Evolutionary conservation across 1,140 invertebrate species (phyloP), one percentile per base, ranked within the genome.

Genomic region (Pemphigus obesinymphae): DNA sequence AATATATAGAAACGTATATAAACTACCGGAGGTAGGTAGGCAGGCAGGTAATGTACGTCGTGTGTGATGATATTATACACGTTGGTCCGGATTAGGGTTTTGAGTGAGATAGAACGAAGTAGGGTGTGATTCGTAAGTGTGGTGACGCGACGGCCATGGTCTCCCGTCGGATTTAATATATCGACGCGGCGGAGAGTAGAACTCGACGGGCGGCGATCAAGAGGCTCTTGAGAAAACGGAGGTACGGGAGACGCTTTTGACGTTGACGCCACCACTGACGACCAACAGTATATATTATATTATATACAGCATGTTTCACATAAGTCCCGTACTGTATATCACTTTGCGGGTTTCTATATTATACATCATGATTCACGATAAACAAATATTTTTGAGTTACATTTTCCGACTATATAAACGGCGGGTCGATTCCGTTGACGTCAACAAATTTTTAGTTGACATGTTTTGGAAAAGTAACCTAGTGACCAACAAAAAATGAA

Each of bases 131-230:
- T 45, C 7, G 43, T 73, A 73, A 48, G 45, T 73, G 29, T 29
- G 40, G 68, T 15, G 40, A 15, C 66, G 66, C 40, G 66, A 29
- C 43, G 70, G 15, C 23, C n/a, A n/a, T n/a, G 37, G 70, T 2
- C n/a, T 70, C 66, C 40, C 66, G 37, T 3, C 43, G 70, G 43
- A 31, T 73, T 73, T 50, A 48, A 20, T 50, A 50, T 48, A 73
- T 80, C 45, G 55, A 80, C 55, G 76, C 0, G 37, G 37, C 17
- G n/a, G 53, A 53, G 31, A 78, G n/a, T n/a, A 78, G 53, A 61
- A 48, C 75, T 78, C 55, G 75, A 78, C 75, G 75, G 53, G 75
- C 53, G 55, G 55, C 53, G 50, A 80, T 80, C 76, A 80, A 80
- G 76, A 63, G 76, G 55, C 76, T 80, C 76, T 80, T 17, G 50